These are phyloP conservation scores for Pollachius pollachius DNA, from an alignment of 2,113 vertebrate genomes.

Conservation along the genomic window DNA sequence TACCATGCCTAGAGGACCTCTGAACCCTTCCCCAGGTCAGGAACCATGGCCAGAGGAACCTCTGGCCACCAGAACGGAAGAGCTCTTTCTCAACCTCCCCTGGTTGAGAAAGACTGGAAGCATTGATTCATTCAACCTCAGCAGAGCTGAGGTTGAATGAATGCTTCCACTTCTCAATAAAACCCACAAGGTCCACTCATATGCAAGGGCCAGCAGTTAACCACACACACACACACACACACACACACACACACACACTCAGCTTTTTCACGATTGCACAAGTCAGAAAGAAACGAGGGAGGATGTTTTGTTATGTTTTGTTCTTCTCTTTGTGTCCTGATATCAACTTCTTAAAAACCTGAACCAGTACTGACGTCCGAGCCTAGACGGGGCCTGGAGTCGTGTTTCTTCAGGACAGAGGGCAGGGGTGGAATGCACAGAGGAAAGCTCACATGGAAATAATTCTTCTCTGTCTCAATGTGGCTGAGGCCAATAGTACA, in stretches of 20 bases:
- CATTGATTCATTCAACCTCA: constrained; percentile 37
- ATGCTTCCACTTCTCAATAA: constrained; percentile 62
- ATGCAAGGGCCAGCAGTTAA: constrained; percentile 18
- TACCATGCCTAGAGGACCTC: too few species aligned
- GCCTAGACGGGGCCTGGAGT: too few species aligned
- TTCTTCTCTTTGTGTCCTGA: too few species aligned
- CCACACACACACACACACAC: constrained; percentile 35
- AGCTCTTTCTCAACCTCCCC: constrained; percentile 54
- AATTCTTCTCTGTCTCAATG: constrained; percentile 16
- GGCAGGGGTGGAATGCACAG: background rate
- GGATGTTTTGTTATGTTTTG: constrained; percentile 31
- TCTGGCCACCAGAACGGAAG: constrained; percentile 30
- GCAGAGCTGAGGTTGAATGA: constrained; percentile 49
- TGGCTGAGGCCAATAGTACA: constrained; percentile 13
- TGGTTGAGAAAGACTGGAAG: constrained; percentile 28
- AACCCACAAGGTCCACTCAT: constrained; percentile 43
- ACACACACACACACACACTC: too few species aligned
- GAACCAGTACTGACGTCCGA: too few species aligned
- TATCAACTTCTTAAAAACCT: too few species aligned
- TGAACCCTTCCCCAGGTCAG: too few species aligned
- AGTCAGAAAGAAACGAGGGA: constrained; percentile 27
- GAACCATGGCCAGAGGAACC: too few species aligned
- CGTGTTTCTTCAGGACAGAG: too few species aligned
- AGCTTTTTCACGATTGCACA: constrained; percentile 57
- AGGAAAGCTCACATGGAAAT: constrained; percentile 16